Evolutionary conservation across 2,888 invertebrate genomes (phyloP).

Genomic region (Leptinotarsa juncta): DNA sequence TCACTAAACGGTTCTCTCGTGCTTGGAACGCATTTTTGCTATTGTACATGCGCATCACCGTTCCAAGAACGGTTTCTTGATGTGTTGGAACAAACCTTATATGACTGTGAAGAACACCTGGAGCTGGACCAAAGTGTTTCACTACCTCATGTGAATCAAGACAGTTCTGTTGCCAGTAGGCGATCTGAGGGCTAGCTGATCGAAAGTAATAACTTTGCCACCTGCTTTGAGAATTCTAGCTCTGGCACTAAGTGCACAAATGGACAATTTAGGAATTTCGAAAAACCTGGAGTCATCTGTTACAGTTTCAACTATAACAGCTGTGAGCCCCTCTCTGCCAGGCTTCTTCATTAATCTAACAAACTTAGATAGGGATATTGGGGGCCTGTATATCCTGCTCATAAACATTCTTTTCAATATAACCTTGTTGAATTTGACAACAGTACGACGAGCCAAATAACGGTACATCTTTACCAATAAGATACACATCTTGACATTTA

Average conservation of each 20-base stretch:
- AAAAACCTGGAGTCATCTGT: conserved; percentile 95
- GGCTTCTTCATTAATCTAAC: conserved; percentile 88
- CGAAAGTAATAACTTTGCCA: conserved; percentile 96
- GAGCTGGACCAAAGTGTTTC: conserved; percentile 97
- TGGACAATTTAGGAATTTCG: conserved; percentile 90
- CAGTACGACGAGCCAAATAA: conserved; percentile 95
- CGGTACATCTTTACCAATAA: conserved; percentile 98
- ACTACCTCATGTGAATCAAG: conserved; percentile 93
- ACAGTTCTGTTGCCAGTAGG: conserved; percentile 96
- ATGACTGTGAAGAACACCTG: conserved; percentile 97
- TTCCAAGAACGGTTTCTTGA: no score
- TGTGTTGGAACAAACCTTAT: no score
- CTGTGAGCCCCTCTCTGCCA: conserved; percentile 86
- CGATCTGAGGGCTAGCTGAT: conserved; percentile 93
- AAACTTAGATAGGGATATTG: conserved; percentile 91
- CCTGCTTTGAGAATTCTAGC: conserved; percentile 62
- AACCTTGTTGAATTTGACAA: conserved; percentile 96
- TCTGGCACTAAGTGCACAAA: conserved; percentile 95
- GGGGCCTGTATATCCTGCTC: conserved; percentile 96
- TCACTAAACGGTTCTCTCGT: no score
- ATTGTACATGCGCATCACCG: no score
- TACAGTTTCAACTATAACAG: conserved; percentile 94
- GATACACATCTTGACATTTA: conserved; percentile 91
- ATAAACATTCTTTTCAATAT: conserved; percentile 95
- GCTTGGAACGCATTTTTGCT: no score